A percentile compares a stretch with the other conserved stretches of the same genome.
Evolutionary conservation across 2,113 vertebrate species (phyloP).

Genomic region (Turdus rufiventris): DNA sequence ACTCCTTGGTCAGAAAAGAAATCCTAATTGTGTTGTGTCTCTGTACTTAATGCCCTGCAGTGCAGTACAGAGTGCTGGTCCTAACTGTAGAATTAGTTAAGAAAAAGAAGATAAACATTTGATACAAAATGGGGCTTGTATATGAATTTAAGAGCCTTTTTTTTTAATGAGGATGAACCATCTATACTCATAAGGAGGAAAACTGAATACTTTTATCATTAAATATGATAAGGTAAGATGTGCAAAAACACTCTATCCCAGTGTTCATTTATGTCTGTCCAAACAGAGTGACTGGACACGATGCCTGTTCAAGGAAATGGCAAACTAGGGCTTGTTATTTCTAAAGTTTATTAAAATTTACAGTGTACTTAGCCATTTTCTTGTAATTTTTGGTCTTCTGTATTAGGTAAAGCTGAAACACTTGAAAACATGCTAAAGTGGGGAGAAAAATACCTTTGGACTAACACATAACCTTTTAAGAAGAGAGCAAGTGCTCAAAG

Average conservation of each 20-base stretch:
- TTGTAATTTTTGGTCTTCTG: not conserved
- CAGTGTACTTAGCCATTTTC: not conserved
- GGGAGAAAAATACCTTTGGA: not conserved
- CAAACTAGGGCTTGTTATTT: not conserved
- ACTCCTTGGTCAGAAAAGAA: not conserved
- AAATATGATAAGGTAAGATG: not conserved
- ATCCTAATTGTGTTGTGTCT: not conserved
- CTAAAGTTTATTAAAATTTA: not conserved
- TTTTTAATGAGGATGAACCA: not conserved
- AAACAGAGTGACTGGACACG: not conserved
- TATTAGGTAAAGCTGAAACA: not conserved
- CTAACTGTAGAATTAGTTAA: not conserved
- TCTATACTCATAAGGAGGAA: not conserved
- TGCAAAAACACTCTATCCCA: not conserved
- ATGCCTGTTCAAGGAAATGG: not conserved
- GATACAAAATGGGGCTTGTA: not conserved
- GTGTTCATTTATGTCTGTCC: not conserved
- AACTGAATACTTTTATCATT: not conserved
- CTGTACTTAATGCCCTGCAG: not conserved
- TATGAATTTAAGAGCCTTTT: not conserved
- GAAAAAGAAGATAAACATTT: not conserved
- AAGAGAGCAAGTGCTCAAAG: not conserved
- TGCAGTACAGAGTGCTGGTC: not conserved
- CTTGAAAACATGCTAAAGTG: not conserved
- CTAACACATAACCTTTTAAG: not conserved